Percentiles rank a stretch among this genome's conserved stretches.
Evolutionary conservation across 2,888 invertebrate genomes (phyloP).

Genomic region (Cremastinae sp.): DNA sequence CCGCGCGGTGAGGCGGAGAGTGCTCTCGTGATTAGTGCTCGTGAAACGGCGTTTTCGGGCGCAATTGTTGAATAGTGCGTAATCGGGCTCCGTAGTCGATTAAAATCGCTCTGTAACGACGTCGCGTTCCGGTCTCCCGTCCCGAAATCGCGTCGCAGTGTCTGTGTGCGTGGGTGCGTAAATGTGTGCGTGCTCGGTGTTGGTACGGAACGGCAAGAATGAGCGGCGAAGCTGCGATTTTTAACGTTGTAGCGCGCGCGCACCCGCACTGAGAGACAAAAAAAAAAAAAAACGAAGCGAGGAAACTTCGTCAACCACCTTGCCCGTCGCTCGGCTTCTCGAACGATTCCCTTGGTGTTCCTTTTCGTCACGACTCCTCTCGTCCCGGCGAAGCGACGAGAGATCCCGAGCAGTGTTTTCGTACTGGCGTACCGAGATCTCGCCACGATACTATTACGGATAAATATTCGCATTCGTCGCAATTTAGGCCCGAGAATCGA

Average conservation of each 20-base stretch:
- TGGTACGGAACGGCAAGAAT: constrained; percentile 34
- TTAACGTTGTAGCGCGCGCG: constrained; percentile 47
- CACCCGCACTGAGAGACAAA: constrained; percentile 24
- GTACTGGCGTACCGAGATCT: constrained; percentile 1
- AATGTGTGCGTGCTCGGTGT: constrained; percentile 11
- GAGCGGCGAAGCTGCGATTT: constrained; percentile 45
- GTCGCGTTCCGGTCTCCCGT: constrained; percentile 15
- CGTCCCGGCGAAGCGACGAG: constrained; percentile 8
- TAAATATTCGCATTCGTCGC: constrained; percentile 31
- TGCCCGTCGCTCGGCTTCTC: constrained; percentile 39
- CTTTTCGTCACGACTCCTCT: constrained; percentile 17
- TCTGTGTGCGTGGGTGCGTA: background rate
- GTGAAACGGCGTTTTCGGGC: constrained; percentile 37
- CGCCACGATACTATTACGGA: constrained; percentile 21
- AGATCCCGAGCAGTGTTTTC: background rate
- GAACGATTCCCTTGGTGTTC: constrained; percentile 13
- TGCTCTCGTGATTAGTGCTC: constrained; percentile 43
- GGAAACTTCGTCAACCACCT: constrained; percentile 48
- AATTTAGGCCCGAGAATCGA: constrained; percentile 9
- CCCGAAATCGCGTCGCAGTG: constrained; percentile 5
- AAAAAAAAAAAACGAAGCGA: too few relatives aligned
- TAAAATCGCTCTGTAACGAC: constrained; percentile 8
- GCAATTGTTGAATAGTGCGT: constrained; percentile 22
- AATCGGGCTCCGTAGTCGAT: constrained; percentile 15
- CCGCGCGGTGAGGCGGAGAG: constrained; percentile 55